Conservation (phyloP, 2,888 invertebrate species). For the Cheilosia variabilis region DNA sequence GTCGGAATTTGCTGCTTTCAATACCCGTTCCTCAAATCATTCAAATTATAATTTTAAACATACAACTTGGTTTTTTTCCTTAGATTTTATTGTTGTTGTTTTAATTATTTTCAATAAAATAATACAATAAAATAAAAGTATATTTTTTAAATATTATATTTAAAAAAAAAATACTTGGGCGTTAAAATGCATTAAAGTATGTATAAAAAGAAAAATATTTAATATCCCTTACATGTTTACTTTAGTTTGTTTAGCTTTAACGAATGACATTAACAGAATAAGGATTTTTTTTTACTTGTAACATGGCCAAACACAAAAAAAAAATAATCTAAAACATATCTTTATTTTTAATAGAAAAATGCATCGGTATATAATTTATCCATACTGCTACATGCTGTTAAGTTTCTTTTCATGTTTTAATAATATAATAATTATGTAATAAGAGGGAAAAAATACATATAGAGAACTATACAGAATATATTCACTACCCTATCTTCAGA, state of each 20-base stretch:
- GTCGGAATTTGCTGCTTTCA: slow-evolving; percentile 30
- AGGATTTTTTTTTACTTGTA: slow-evolving; percentile 49
- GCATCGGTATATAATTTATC: slow-evolving; percentile 39
- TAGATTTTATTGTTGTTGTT: slow-evolving; percentile 42
- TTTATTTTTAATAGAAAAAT: slow-evolving; percentile 1
- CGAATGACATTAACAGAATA: slow-evolving; percentile 35
- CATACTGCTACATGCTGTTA: slow-evolving; percentile 38
- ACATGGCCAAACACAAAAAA: slow-evolving; percentile 66
- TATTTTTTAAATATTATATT: slow-evolving; percentile 53
- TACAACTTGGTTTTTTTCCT: slow-evolving; percentile 41
- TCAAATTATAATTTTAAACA: slow-evolving; percentile 48
- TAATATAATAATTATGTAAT: slow-evolving; percentile 33
- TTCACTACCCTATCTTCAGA: slow-evolving; percentile 64
- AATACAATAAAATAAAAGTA: slow-evolving; percentile 64
- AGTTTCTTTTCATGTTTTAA: slow-evolving; percentile 22
- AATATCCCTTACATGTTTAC: slow-evolving; percentile 46
- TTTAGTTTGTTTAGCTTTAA: slow-evolving; percentile 21
- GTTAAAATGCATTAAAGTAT: slow-evolving; percentile 68
- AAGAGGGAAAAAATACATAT: slow-evolving; percentile 47
- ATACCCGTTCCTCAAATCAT: slow-evolving; percentile 36
- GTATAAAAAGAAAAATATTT: slow-evolving; percentile 43
- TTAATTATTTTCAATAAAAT: slow-evolving; percentile 57
- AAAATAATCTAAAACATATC: slow-evolving; percentile 32
- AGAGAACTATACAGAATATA: slow-evolving; percentile 68
- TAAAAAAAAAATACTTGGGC: slow-evolving; percentile 72